Percentiles rank a stretch among this genome's conserved stretches.
These are phyloP conservation scores for Drosophila mojavensis DNA, from an alignment of 1,140 invertebrate genomes.

Conservation along the genomic window DNA sequence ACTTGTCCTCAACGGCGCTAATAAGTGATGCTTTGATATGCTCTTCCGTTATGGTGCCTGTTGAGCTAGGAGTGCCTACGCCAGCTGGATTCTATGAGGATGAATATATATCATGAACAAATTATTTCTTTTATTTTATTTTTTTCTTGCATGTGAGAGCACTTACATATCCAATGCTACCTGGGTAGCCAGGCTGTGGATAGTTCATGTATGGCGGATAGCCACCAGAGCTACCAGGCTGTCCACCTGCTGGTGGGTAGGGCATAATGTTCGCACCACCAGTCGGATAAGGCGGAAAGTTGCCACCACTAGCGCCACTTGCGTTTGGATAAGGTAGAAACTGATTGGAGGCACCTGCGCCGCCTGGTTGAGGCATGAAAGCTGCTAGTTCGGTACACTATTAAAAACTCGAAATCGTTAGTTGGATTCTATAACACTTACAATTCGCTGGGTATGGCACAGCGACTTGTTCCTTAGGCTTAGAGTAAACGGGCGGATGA, in stretches of 20 bases:
- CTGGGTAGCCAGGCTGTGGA: constrained; percentile 84
- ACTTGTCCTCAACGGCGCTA: constrained; percentile 97
- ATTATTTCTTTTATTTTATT: background rate
- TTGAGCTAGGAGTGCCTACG: constrained; percentile 56
- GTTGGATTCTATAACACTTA: constrained; percentile 19
- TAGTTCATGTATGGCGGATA: constrained; percentile 85
- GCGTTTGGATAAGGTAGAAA: constrained; percentile 72
- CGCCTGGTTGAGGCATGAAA: constrained; percentile 65
- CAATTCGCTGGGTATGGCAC: constrained; percentile 67
- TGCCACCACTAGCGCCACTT: constrained; percentile 48
- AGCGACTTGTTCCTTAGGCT: constrained; percentile 85
- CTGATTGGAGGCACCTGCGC: constrained; percentile 42
- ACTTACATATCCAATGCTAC: constrained; percentile 76
- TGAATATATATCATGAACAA: background rate
- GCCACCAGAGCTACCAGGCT: constrained; percentile 49
- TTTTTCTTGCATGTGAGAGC: no score
- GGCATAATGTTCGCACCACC: constrained; percentile 64
- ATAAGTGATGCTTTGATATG: constrained; percentile 97
- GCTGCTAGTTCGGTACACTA: constrained; percentile 37
- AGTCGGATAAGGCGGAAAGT: constrained; percentile 76
- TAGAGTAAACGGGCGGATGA: constrained; percentile 96
- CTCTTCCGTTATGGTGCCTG: constrained; percentile 96
- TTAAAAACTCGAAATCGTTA: background rate
- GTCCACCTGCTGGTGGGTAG: constrained; percentile 53
- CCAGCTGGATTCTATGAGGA: constrained; percentile 58